Conservation (phyloP, 2,888 invertebrate genomes). For the Scaeva pyrastri region DNA sequence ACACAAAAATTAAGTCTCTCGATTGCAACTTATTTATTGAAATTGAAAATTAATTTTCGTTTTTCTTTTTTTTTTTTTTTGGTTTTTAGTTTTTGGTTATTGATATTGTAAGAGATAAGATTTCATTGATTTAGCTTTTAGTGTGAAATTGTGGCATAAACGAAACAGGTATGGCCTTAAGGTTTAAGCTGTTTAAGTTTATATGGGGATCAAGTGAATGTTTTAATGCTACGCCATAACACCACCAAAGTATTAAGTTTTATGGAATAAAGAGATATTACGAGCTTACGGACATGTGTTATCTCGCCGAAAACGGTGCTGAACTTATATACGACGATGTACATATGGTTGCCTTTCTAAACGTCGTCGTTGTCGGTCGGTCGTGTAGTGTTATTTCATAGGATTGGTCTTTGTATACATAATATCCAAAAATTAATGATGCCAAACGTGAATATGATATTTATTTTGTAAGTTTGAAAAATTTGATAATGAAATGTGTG, state of each 20-base stretch:
- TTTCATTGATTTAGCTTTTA: constrained; percentile 66
- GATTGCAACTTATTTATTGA: constrained; percentile 66
- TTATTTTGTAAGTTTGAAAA: constrained; percentile 1
- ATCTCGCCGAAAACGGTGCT: constrained; percentile 1
- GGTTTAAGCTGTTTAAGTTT: constrained; percentile 44
- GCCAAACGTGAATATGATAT: constrained; percentile 19
- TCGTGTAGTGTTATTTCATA: constrained; percentile 16
- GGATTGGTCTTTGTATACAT: background rate
- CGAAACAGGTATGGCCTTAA: constrained; percentile 49
- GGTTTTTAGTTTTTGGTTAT: constrained; percentile 66
- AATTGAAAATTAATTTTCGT: constrained; percentile 71
- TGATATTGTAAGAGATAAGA: constrained; percentile 70
- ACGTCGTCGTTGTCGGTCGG: no score
- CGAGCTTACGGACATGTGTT: constrained; percentile 19
- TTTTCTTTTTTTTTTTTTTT: no score
- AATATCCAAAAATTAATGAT: constrained; percentile 12
- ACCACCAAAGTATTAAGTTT: no score
- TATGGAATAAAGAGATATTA: background rate
- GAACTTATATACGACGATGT: no score
- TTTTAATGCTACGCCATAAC: background rate
- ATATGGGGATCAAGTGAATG: constrained; percentile 56
- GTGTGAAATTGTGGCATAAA: constrained; percentile 45
- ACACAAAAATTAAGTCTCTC: constrained; percentile 62
- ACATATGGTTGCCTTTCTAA: constrained; percentile 37
- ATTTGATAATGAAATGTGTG: background rate